Percentiles rank a stretch among this genome's conserved stretches.
These are phyloP conservation scores for Trichacis sp. DNA, from an alignment of 2,888 invertebrate genomes.

Conservation along the genomic window DNA sequence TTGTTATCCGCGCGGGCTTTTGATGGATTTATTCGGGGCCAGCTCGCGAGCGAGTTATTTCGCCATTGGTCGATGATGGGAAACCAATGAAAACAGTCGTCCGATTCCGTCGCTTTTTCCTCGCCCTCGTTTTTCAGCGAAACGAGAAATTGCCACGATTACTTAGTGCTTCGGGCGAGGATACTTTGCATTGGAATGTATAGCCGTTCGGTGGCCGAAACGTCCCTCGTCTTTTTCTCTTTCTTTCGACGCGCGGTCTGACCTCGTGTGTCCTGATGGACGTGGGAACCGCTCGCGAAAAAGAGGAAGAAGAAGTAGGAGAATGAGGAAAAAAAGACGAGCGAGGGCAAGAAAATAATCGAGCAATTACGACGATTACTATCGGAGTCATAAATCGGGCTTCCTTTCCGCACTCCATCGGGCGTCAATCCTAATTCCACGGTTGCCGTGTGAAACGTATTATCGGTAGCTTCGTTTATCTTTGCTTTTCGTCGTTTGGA, in stretches of 20 bases:
- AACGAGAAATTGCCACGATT: no score
- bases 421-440: conserved; percentile 32
- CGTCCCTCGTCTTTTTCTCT: no score
- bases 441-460: conserved; percentile 18
- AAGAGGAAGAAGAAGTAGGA: background rate
- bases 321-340: background rate
- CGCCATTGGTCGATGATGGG: no score
- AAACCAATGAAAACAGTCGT: no score
- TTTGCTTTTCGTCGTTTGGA: no score
- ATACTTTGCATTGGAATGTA: no score
- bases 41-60: no score
- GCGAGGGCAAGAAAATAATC: conserved; percentile 9
- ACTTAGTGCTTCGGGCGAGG: no score
- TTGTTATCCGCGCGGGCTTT: background rate
- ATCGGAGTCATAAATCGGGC: conserved; percentile 33
- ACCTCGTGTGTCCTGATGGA: conserved; percentile 55
- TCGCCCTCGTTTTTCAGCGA: no score
- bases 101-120: no score
- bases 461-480: conserved; percentile 10
- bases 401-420: conserved; percentile 28
- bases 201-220: no score
- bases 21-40: background rate
- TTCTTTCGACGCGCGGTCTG: no score
- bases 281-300: conserved; percentile 52
- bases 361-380: conserved; percentile 38